Base-by-base conservation (phyloP, 1,140 invertebrate species). In the Lucilia sericata region DNA sequence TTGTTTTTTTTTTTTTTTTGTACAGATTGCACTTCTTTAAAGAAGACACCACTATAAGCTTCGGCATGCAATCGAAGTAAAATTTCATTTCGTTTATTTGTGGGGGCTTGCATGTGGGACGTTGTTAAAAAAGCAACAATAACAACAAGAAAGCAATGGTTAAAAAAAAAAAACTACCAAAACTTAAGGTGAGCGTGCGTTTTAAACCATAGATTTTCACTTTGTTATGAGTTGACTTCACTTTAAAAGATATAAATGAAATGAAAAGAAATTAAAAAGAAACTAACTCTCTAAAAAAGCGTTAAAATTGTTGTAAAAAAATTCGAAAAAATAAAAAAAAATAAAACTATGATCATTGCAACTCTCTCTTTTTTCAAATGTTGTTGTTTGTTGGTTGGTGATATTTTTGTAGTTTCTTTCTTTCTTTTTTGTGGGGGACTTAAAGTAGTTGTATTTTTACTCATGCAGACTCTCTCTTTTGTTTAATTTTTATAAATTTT, bases 161-260 rank as follows among this genome's bases (percentile, higher is more conserved):
- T 49, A 55, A 55, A 55, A 55, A 5, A 12, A 13, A 55, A 55
- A 55, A 55, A n/a, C 4, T n/a, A n/a, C 12, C 17, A 55, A 55
- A 55, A 55, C 0, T 55, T 21, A 21, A 70, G 65, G 65, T 70
- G 65, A 70, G 65, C 65, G 65, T 70, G 65, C 65, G 65, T 70
- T 70, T n/a, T 21, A 80, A 80, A 30, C 42, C 76, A 80, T 80
- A 80, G 76, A 80, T 80, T 80, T 80, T 80, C 76, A 80, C 76
- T 80, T 80, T 80, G 76, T 49, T 80, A 42, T 42, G 36, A 49
- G n/a, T 21, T 80, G 51, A 55, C 51, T 55, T 55, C 51, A 55
- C 13, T 55, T 55, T 5, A 55, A 42, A 8, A 42, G 5, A 42
- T 30, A 30, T 30, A 42, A 42, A 42, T 42, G 55, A 60, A 60